Evolutionary conservation across 2,797 vertebrate species (phyloP), one percentile per base, ranked within the genome.

Genomic region (Anguilla obscura): DNA sequence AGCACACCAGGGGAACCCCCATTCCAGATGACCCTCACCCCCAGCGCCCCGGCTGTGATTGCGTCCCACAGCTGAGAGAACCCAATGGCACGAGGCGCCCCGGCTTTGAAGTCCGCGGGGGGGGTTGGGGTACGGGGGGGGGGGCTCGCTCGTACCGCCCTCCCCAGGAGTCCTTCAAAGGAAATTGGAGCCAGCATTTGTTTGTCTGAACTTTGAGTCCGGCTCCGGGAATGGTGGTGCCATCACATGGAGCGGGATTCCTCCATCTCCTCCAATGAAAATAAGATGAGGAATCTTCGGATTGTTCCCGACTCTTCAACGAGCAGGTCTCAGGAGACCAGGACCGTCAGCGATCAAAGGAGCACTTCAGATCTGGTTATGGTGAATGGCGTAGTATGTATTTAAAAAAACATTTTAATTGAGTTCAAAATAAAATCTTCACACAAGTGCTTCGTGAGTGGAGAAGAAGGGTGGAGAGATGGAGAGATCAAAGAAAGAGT

Each of bases 71-170:
- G 86, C 86, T 85, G 89, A 87, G 66, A 86, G 66, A 86, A 60
- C 60, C 30, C 89, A 40, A 52, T 74, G 54, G 89, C 9, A 69
- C 60, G 45, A 83, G 86, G 86, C 88, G 45, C 85, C 86, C 87
- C 84, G n/a, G 88, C 83, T 93, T 94, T 95, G 93, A 95, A 94
- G 91, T 91, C 93, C 74, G 82, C 91, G 89, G 90, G 85, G 89
- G 82, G 82, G 58, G 84, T 33, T 33, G 33, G 33, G 33, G 33
- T 33, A 36, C 36, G 89, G 82, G 82, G 58, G 84, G 50, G 89
- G 82, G 82, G 58, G 84, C 85, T 66, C 84, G 50, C 79, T 79
- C 86, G 18, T 69, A 85, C 63, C 5, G 88, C 71, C 87, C 86
- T 88, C 90, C 89, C 85, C 88, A 58, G 87, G 88, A 92, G 86